phyloP scores from a whole-genome alignment of 2,797 vertebrate species.

The Stomatorhinus walkeri region DNA sequence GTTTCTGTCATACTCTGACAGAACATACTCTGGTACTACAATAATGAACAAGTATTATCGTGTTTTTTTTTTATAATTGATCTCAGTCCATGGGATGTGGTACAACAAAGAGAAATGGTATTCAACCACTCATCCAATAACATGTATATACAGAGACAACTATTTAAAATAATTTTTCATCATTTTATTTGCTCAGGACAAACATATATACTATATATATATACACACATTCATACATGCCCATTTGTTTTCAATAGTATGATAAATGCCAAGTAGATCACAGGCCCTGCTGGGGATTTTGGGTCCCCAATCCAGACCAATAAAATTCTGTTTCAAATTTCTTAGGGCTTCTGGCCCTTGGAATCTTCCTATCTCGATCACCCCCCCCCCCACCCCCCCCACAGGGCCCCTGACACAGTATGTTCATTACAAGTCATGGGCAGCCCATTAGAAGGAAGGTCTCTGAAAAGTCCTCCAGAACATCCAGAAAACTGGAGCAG shows the following conservation, averaged over 20 bases:
- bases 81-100: not conserved
- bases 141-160: not conserved
- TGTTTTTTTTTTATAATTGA: not conserved
- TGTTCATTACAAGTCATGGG: not conserved
- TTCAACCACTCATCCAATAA: not conserved
- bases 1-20: not conserved
- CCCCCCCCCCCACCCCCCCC: not conserved
- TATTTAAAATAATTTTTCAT: not conserved
- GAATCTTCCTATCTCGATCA: not conserved
- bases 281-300: not conserved
- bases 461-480: constrained; percentile 55
- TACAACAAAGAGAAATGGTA: not conserved
- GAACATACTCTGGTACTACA: not conserved
- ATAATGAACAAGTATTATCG: not conserved
- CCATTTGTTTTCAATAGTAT: constrained; percentile 1
- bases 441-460: constrained; percentile 58
- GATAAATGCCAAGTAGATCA: not conserved
- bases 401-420: not conserved
- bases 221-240: not conserved
- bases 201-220: not conserved
- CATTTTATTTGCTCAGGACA: not conserved
- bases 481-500: constrained; percentile 53
- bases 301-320: not conserved
- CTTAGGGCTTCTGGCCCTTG: not conserved
- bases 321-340: not conserved